Evolutionary conservation across 2,888 invertebrate species (phyloP).

Genomic region (Pachydiplax longipennis): DNA sequence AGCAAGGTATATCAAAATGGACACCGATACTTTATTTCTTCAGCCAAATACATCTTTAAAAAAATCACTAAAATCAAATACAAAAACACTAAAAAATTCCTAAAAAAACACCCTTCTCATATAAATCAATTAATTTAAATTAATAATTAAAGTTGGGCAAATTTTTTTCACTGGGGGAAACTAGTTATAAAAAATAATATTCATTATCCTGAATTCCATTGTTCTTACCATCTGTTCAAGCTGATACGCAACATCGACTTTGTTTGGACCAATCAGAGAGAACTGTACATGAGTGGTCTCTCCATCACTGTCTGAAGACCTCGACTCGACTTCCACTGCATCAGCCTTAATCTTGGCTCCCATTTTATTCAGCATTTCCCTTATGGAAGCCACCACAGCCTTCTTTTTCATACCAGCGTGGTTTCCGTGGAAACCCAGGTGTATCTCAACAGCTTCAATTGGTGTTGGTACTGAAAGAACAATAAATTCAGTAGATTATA

Average conservation of each 20-base stretch:
- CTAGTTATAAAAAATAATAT: too few relatives aligned
- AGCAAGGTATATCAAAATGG: too few relatives aligned
- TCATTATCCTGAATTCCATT: neutral
- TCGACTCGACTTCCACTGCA: slow-evolving; percentile 61
- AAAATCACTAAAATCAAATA: too few relatives aligned
- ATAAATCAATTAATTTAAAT: too few relatives aligned
- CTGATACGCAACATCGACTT: slow-evolving; percentile 80
- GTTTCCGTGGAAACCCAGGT: slow-evolving; percentile 74
- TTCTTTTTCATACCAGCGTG: slow-evolving; percentile 56
- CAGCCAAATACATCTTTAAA: too few relatives aligned
- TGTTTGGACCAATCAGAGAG: slow-evolving; percentile 73
- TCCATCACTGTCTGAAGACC: slow-evolving; percentile 59
- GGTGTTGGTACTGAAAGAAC: slow-evolving; percentile 69
- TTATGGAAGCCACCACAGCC: slow-evolving; percentile 53
- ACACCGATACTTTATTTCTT: too few relatives aligned
- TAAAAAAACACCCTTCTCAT: too few relatives aligned
- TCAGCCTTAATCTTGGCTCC: slow-evolving; percentile 59
- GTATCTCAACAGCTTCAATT: slow-evolving; percentile 77
- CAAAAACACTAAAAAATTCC: too few relatives aligned
- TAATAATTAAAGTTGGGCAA: too few relatives aligned
- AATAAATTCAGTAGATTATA: neutral
- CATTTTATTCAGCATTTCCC: slow-evolving; percentile 56
- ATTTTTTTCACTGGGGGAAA: too few relatives aligned
- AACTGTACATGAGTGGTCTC: slow-evolving; percentile 67
- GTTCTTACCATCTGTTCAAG: slow-evolving; percentile 76